Evolutionary conservation across 2,797 vertebrate genomes (phyloP).

Genomic region (Gambusia yucatana): DNA sequence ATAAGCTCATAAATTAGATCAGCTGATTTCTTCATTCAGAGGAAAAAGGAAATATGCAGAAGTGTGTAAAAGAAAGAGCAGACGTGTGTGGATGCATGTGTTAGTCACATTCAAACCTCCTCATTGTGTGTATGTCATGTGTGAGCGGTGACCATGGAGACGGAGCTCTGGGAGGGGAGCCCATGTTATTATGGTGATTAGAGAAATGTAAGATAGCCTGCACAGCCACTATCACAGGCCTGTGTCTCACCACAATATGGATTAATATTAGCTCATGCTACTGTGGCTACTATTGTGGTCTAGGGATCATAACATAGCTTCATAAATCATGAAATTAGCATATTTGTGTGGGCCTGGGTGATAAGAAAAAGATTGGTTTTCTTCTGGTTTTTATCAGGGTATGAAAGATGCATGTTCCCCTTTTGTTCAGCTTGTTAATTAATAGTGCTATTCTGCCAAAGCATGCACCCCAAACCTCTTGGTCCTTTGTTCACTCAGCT

Average conservation of each 20-base stretch:
- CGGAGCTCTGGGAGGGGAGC: conserved; percentile 61
- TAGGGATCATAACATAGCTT: conserved; percentile 6
- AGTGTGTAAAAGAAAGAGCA: conserved; percentile 34
- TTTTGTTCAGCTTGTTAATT: conserved; percentile 66
- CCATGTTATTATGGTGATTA: conserved; percentile 63
- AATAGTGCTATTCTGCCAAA: conserved; percentile 58
- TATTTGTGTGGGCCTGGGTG: conserved; percentile 3
- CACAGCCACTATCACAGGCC: conserved; percentile 17
- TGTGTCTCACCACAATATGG: conserved; percentile 21
- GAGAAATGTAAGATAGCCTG: conserved; percentile 51
- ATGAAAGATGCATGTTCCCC: conserved; percentile 15
- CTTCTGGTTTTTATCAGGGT: conserved; percentile 32
- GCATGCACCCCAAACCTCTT: conserved; percentile 33
- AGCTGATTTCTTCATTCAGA: conserved; percentile 57
- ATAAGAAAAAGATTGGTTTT: conserved; percentile 21
- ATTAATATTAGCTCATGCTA: conserved; percentile 15
- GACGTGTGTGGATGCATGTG: conserved; percentile 59
- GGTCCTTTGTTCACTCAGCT: conserved; percentile 57
- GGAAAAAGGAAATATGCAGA: conserved; percentile 24
- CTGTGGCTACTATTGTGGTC: conserved; percentile 14
- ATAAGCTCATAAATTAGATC: conserved; percentile 71
- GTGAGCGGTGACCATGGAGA: conserved; percentile 76
- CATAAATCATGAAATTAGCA: conserved; percentile 35
- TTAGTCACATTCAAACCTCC: conserved; percentile 55
- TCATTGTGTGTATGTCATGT: conserved; percentile 71